A percentile compares a stretch with the other conserved stretches of the same genome.
These are phyloP conservation scores for Petrophora chlorosata DNA, from an alignment of 2,888 invertebrate genomes.

Conservation along the genomic window DNA sequence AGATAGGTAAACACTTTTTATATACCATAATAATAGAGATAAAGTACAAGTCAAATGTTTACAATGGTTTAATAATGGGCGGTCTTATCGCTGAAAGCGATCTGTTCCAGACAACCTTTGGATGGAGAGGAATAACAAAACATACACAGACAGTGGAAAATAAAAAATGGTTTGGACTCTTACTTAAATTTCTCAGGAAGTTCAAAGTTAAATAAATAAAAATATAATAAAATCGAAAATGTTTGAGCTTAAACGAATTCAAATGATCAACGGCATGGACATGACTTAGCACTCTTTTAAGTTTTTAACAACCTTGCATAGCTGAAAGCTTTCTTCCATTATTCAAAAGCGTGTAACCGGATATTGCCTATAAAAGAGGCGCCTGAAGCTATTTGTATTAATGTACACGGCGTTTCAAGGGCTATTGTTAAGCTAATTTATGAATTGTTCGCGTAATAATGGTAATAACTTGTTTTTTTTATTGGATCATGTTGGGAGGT, in stretches of 20 bases:
- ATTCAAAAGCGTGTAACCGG: slow-evolving; percentile 17
- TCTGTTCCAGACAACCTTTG: too few relatives aligned
- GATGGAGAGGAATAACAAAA: too few relatives aligned
- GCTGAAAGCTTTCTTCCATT: slow-evolving; percentile 8
- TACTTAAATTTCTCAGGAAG: too few relatives aligned
- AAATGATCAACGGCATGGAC: neutral
- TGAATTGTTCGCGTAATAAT: slow-evolving; percentile 6
- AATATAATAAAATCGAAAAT: neutral
- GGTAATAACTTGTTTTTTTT: neutral
- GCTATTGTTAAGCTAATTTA: slow-evolving; percentile 18
- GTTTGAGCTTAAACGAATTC: too few relatives aligned
- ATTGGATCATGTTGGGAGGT: neutral
- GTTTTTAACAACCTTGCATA: slow-evolving; percentile 12
- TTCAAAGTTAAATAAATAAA: neutral
- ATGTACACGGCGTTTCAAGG: slow-evolving; percentile 14
- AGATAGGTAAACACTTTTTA: too few relatives aligned
- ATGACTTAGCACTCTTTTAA: neutral
- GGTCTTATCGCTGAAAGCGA: too few relatives aligned
- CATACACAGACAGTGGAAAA: too few relatives aligned
- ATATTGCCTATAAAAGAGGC: slow-evolving; percentile 20
- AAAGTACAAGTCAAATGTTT: too few relatives aligned
- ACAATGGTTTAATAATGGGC: too few relatives aligned
- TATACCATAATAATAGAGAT: too few relatives aligned
- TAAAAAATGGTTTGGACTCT: too few relatives aligned
- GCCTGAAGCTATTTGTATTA: slow-evolving; percentile 18